Percentiles rank a stretch among this genome's conserved stretches.
These are phyloP conservation scores for Anastatus disparis DNA, from an alignment of 1,140 invertebrate genomes.

Conservation along the genomic window DNA sequence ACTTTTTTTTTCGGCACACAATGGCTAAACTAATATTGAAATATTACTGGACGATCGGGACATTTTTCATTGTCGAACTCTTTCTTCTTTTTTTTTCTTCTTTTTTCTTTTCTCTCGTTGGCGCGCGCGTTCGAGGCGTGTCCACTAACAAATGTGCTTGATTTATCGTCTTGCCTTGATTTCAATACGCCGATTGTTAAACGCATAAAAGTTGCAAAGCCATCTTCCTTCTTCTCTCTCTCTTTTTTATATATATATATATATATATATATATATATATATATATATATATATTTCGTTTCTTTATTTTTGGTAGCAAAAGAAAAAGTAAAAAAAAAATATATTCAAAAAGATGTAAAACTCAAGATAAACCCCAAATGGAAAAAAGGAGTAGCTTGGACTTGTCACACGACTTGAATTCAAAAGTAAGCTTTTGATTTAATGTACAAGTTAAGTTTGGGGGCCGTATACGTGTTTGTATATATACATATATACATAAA, in stretches of 20 bases:
- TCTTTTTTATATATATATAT: no score
- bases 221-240: background rate
- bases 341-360: background rate
- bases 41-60: conserved; percentile 26
- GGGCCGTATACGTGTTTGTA: no score
- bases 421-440: no score
- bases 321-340: background rate
- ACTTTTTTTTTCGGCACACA: conserved; percentile 43
- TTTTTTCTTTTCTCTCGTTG: no score
- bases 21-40: conserved; percentile 65
- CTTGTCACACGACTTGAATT: no score
- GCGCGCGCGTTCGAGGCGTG: conserved; percentile 48
- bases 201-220: conserved; percentile 9
- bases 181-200: conserved; percentile 48
- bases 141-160: conserved; percentile 50
- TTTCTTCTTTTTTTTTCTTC: background rate
- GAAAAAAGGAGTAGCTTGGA: no score
- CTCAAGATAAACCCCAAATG: background rate
- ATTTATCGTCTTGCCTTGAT: conserved; percentile 46
- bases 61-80: conserved; percentile 44
- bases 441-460: no score
- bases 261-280: no score
- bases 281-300: background rate
- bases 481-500: no score
- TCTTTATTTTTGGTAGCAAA: conserved; percentile 33